Base-by-base conservation (phyloP, 2,888 invertebrate species). In the Sphaerophoria taeniata region DNA sequence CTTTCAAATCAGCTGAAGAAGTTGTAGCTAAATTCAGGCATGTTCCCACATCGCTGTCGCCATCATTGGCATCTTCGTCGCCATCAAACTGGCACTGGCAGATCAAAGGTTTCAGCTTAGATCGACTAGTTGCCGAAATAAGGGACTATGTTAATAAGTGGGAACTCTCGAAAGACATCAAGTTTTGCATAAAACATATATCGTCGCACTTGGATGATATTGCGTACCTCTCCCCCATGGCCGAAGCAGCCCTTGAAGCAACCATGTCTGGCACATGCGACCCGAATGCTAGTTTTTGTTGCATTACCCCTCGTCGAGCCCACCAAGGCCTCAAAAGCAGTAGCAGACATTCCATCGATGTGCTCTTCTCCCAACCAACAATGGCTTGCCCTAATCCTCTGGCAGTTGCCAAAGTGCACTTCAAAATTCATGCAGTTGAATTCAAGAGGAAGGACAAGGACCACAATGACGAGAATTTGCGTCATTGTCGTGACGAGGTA, bases 321-420 rank as follows among this genome's bases (percentile, higher is more conserved):
- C 51, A n/a, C n/a, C n/a, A n/a, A n/a, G 9, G 67, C 24, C 24
- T 43, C 4, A n/a, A 87, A 0, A 88, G 88, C 67, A 91, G 89
- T 4, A 76, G 70, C 2, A 89, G 88, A 36, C 88, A 89, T 73
- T 90, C 88, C 79, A 88, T 90, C 12, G 90, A 91, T 73, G 91
- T 89, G 0, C 88, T 89, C 53, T 91, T 91, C 71, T 91, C 91
- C 4, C 88, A 89, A 4, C 91, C 91, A 7, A 90, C 90, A 7
- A 87, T 87, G 6, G 87, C 87, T 16, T 91, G 91, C 49, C 91
- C 91, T 3, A 91, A 91, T 87, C 91, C 91, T 0, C 70, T 90
- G 81, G 90, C 90, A 5, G 90, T 91, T 34, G 91, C 91, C 49
- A 90, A 89, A 73, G 91, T 90, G n/a, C 89, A 89, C n/a, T 91